These are phyloP conservation scores for Meloe dianella DNA, from an alignment of 2,888 invertebrate species.

Conservation along the genomic window DNA sequence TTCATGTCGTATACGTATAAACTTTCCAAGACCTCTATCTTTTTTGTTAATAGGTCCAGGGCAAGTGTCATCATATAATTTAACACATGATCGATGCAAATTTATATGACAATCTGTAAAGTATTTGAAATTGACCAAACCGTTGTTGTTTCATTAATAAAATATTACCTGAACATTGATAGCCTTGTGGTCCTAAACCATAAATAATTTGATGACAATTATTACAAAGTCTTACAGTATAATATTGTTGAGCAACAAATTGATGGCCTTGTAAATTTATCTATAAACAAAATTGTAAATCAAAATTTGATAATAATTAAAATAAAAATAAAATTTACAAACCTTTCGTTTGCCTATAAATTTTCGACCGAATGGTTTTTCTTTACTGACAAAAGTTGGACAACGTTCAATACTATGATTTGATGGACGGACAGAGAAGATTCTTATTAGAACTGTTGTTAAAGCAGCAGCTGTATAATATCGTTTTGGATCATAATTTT, in stretches of 20 bases:
- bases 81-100: slow-evolving; percentile 57
- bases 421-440: slow-evolving; percentile 72
- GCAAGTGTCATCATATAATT: slow-evolving; percentile 57
- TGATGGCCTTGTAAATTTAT: slow-evolving; percentile 88
- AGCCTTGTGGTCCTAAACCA: slow-evolving; percentile 97
- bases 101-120: slow-evolving; percentile 58
- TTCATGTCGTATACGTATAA: slow-evolving; percentile 53
- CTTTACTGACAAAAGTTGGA: slow-evolving; percentile 84
- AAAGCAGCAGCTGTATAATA: slow-evolving; percentile 79
- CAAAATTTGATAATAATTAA: slow-evolving; percentile 10
- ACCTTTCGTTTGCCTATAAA: slow-evolving; percentile 64
- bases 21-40: slow-evolving; percentile 53
- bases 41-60: slow-evolving; percentile 58
- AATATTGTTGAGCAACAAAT: slow-evolving; percentile 86
- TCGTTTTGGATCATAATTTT: slow-evolving; percentile 65
- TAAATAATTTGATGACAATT: slow-evolving; percentile 91
- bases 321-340: not conserved
- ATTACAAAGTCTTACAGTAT: slow-evolving; percentile 89
- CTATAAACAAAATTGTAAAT: slow-evolving; percentile 56
- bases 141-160: slow-evolving; percentile 3
- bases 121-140: slow-evolving; percentile 8
- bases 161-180: slow-evolving; percentile 84
- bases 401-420: slow-evolving; percentile 73
- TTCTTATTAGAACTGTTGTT: slow-evolving; percentile 79
- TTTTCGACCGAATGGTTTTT: slow-evolving; percentile 75